Conservation (phyloP, 2,113 vertebrate genomes). For the Campylomormyrus numenius region DNA sequence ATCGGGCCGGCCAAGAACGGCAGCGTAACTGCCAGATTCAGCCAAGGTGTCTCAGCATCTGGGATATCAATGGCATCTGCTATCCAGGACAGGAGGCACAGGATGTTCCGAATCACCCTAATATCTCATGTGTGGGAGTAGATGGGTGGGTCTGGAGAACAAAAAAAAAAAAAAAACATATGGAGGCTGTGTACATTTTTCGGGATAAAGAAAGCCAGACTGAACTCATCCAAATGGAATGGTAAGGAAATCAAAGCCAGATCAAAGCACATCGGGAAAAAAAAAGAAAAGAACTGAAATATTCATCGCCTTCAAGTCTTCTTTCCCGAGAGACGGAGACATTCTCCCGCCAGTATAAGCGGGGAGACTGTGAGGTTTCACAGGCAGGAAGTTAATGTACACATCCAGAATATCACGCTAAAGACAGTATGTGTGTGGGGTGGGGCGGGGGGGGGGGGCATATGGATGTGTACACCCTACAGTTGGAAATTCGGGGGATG, state of each 20-base stretch:
- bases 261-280: slow-evolving; percentile 70
- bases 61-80: not conserved
- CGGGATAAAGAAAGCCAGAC: slow-evolving; percentile 53
- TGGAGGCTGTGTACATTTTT: slow-evolving; percentile 41
- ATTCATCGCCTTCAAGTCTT: slow-evolving; percentile 76
- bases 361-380: slow-evolving; percentile 33
- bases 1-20: not conserved
- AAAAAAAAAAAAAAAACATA: slow-evolving; percentile 32
- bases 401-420: not conserved
- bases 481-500: not conserved
- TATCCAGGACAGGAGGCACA: slow-evolving; percentile 1
- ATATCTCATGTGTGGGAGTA: not conserved
- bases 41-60: not conserved
- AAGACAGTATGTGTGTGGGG: not conserved
- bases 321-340: slow-evolving; percentile 36
- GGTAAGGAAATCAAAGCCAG: slow-evolving; percentile 74
- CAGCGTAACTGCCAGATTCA: not conserved
- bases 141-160: slow-evolving; percentile 17
- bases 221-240: slow-evolving; percentile 72
- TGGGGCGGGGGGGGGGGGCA: not conserved
- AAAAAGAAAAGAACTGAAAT: slow-evolving; percentile 62
- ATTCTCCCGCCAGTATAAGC: slow-evolving; percentile 40
- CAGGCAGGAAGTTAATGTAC: slow-evolving; percentile 49
- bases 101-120: slow-evolving; percentile 14
- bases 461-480: not conserved